Conservation (phyloP, 2,797 vertebrate species). For the Paratrypauchen microcephalus region DNA sequence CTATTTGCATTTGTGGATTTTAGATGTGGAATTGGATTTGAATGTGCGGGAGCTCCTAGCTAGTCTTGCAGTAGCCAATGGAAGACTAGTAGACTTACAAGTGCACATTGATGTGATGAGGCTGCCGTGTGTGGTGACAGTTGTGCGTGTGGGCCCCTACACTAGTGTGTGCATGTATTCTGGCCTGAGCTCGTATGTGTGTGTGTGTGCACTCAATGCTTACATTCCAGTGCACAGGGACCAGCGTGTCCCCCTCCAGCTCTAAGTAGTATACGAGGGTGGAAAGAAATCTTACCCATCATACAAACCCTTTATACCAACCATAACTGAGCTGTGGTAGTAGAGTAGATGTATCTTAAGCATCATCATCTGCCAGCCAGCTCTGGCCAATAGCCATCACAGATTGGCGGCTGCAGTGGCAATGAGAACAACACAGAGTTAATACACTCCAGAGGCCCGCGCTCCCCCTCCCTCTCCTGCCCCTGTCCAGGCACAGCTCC, state of each 20-base stretch:
- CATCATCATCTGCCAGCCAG: conserved; percentile 99
- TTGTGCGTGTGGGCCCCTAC: not conserved
- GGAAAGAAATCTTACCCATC: conserved; percentile 98
- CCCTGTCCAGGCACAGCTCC: conserved; percentile 66
- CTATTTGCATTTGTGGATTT: not conserved
- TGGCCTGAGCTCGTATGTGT: conserved; percentile 36
- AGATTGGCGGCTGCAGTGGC: conserved; percentile 99
- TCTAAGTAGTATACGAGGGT: conserved; percentile 83
- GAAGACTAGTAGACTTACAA: not conserved
- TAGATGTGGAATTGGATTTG: not conserved
- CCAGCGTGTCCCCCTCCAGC: conserved; percentile 72
- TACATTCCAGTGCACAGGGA: conserved; percentile 28
- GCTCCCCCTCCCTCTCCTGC: conserved; percentile 64
- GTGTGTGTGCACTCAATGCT: conserved; percentile 74
- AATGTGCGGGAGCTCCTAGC: not conserved
- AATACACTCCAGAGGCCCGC: conserved; percentile 84
- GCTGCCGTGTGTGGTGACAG: not conserved
- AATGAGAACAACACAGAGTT: conserved; percentile 99
- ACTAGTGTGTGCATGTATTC: not conserved
- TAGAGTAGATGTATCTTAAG: conserved; percentile 96
- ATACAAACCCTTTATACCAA: conserved; percentile 99
- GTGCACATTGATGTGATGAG: not conserved
- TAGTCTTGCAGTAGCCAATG: not conserved
- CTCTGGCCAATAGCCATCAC: conserved; percentile 98
- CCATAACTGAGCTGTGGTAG: conserved; percentile 99